A percentile compares a stretch with the other conserved stretches of the same genome.
phyloP scores from a whole-genome alignment of 2,888 invertebrate species.

The Tiliacea aurago region DNA sequence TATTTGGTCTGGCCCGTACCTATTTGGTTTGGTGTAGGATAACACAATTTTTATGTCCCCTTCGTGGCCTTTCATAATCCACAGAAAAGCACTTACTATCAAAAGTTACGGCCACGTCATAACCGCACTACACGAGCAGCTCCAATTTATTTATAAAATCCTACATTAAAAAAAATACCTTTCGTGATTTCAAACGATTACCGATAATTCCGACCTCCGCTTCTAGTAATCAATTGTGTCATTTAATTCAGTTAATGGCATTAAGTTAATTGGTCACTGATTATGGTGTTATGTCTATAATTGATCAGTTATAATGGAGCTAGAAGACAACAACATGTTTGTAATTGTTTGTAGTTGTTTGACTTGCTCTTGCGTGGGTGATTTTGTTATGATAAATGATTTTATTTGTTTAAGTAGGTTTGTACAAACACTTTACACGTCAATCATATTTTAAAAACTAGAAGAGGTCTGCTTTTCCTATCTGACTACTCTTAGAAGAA shows the following conservation, averaged over 20 bases:
- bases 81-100: not conserved
- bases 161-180: slow-evolving; percentile 38
- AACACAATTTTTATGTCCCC: too few species aligned
- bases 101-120: not conserved
- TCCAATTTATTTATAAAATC: slow-evolving; percentile 15
- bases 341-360: slow-evolving; percentile 60
- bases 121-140: slow-evolving; percentile 14
- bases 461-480: too few species aligned
- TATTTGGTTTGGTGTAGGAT: too few species aligned
- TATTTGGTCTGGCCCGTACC: not conserved
- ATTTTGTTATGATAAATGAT: slow-evolving; percentile 15
- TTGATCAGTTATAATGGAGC: slow-evolving; percentile 75
- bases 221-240: slow-evolving; percentile 85
- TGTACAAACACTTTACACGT: not conserved
- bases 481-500: too few species aligned
- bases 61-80: not conserved
- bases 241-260: slow-evolving; percentile 85
- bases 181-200: slow-evolving; percentile 78
- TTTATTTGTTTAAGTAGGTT: not conserved
- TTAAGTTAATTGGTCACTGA: slow-evolving; percentile 83
- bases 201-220: slow-evolving; percentile 79
- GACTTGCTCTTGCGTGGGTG: slow-evolving; percentile 28
- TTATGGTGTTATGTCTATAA: slow-evolving; percentile 85
- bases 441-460: too few species aligned
- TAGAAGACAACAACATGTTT: slow-evolving; percentile 57